Evolutionary conservation across 2,797 vertebrate genomes (phyloP), one percentile per base, ranked within the genome.

Genomic region (Gymnoscopelus microlampas): DNA sequence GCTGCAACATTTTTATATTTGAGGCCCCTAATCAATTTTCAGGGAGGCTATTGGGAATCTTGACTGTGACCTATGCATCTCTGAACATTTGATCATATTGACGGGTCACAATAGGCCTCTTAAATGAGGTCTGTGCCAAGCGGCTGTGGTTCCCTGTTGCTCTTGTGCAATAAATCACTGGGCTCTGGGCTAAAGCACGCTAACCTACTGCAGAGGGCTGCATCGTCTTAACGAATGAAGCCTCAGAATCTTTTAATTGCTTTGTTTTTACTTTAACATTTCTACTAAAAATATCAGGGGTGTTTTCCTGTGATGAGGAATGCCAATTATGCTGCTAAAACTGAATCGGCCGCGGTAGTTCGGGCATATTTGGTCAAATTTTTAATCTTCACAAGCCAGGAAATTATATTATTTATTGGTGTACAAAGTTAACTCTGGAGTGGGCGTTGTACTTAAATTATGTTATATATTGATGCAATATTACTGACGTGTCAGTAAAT

Each of bases 311-410:
- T 72, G 68, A 73, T 65, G 71, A 69, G 23, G 51, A 62, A 59
- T 5, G 66, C 85, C 80, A 62, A 39, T 2, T 5, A 82, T 87
- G 89, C 90, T 91, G 87, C 88, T 90, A 83, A 85, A 81, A 79
- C 59, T 12, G 9, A 79, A 69, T 77, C 49, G 1, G 55, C 83
- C 71, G 50, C 39, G 53, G 13, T 76, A 19, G 44, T 75, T 74
- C 76, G 70, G 70, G 74, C 76, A 83, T 78, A 85, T 82, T 86
- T 70, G 70, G 67, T 81, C 57, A 14, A 1, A 77, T 76, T 85
- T 88, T 81, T 87, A 44, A 44, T 10, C 39, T 47, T 13, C 24
- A 79, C 66, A 66, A 53, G 53, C 39, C n/a, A 8, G 73, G 61
- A 60, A 51, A 71, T 77, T 74, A 49, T 70, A 68, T 53, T 68